Evolutionary conservation across 2,113 vertebrate species (phyloP).

Genomic region (Onychostoma macrolepis): DNA sequence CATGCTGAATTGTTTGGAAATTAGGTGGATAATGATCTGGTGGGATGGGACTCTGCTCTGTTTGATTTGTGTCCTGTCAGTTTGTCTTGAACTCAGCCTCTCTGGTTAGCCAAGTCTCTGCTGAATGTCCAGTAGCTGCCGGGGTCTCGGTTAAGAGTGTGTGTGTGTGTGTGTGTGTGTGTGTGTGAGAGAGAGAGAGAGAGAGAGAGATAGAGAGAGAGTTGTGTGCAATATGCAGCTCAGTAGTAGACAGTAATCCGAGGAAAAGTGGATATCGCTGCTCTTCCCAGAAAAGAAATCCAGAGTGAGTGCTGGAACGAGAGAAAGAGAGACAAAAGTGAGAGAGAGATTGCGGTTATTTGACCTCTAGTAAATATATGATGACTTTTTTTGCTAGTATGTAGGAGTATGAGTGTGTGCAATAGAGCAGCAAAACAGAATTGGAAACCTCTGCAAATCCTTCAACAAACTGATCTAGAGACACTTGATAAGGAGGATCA

Average conservation of each 20-base stretch:
- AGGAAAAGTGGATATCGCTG: constrained; percentile 22
- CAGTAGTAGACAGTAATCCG: neutral
- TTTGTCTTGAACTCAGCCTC: constrained; percentile 32
- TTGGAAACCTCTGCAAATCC: constrained; percentile 2
- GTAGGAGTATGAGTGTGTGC: constrained; percentile 6
- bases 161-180: neutral
- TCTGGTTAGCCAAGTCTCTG: constrained; percentile 14
- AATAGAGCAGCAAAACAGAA: neutral
- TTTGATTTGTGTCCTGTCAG: constrained; percentile 39
- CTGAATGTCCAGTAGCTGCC: constrained; percentile 20
- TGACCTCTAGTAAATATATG: constrained; percentile 34
- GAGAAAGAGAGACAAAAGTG: neutral
- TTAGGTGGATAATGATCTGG: constrained; percentile 41
- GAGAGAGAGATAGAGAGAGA: neutral
- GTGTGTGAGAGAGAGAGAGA: neutral
- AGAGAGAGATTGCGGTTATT: constrained; percentile 20
- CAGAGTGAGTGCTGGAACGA: neutral
- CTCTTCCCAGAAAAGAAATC: constrained; percentile 33
- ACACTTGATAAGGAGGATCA: neutral
- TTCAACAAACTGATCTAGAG: neutral
- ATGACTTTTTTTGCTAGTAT: neutral
- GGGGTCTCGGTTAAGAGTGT: neutral
- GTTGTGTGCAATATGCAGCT: neutral
- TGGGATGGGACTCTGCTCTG: constrained; percentile 1
- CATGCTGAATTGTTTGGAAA: constrained; percentile 24